phyloP scores from a whole-genome alignment of 2,888 invertebrate species.

The Schizotus pectinicornis region DNA sequence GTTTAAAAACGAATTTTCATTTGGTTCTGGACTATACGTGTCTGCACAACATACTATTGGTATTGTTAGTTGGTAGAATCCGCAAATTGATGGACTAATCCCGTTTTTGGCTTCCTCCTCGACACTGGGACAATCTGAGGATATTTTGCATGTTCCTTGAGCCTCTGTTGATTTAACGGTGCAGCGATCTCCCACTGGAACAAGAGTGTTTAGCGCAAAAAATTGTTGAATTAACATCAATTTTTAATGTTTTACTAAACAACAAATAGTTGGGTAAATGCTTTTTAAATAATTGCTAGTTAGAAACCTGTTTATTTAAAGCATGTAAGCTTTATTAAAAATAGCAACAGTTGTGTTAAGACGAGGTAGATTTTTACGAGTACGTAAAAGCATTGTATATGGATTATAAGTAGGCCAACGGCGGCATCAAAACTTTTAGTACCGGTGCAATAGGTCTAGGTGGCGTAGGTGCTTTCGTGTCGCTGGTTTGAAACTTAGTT shows the following conservation, averaged over 20 bases:
- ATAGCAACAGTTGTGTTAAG: too few relatives aligned
- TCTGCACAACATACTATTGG: conserved; percentile 52
- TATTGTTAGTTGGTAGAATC: conserved; percentile 42
- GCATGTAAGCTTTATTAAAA: background rate
- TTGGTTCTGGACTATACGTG: conserved; percentile 17
- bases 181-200: conserved; percentile 47
- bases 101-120: conserved; percentile 47
- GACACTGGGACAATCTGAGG: conserved; percentile 46
- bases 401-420: too few relatives aligned
- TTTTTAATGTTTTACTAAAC: background rate
- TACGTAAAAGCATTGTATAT: too few relatives aligned
- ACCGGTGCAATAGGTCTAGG: too few relatives aligned
- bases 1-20: conserved; percentile 33
- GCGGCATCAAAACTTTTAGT: too few relatives aligned
- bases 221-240: background rate
- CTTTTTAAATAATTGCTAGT: background rate
- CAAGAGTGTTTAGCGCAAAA: background rate
- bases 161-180: conserved; percentile 35
- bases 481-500: too few relatives aligned
- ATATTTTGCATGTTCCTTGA: conserved; percentile 44
- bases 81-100: conserved; percentile 49
- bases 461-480: too few relatives aligned
- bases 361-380: too few relatives aligned
- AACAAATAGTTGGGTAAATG: background rate
- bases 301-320: conserved; percentile 1